Percentiles rank a stretch among this genome's conserved stretches.
phyloP scores from a whole-genome alignment of 2,888 invertebrate genomes.

The Cosmia pyralina region DNA sequence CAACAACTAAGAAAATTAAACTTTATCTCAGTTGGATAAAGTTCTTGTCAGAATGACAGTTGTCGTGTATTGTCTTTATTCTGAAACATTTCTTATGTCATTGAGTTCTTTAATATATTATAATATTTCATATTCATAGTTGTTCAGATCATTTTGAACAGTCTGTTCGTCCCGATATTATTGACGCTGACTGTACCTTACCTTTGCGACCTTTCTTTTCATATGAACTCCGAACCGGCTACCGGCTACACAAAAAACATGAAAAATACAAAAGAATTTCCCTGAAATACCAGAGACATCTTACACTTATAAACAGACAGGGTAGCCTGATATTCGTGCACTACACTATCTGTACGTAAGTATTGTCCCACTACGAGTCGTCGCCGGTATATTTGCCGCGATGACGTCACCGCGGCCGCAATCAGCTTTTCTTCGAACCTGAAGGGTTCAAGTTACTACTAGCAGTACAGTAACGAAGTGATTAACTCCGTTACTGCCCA shows the following conservation, averaged over 20 bases:
- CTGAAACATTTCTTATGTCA: no score
- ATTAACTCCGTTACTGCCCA: conserved; percentile 70
- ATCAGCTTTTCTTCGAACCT: conserved; percentile 70
- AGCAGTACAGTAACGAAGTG: conserved; percentile 72
- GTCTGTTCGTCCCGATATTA: no score
- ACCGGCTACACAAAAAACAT: background rate
- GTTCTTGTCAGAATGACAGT: no score
- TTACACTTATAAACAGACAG: conserved; percentile 40
- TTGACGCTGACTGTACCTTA: no score
- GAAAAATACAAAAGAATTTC: conserved; percentile 39
- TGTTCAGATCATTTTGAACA: no score
- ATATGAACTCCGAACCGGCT: conserved; percentile 6
- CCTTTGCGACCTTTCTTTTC: background rate
- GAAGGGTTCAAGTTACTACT: conserved; percentile 71
- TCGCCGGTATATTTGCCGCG: conserved; percentile 45
- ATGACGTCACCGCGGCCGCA: conserved; percentile 70
- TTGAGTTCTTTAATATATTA: no score
- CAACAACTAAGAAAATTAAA: no score
- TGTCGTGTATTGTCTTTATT: no score
- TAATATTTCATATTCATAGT: no score
- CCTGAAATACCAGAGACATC: conserved; percentile 26
- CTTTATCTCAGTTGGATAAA: no score
- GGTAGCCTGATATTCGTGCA: conserved; percentile 44
- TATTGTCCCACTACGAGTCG: conserved; percentile 32
- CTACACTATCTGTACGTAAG: conserved; percentile 42